Conservation (phyloP, 1,140 invertebrate genomes). For the Nylanderia fulva region DNA sequence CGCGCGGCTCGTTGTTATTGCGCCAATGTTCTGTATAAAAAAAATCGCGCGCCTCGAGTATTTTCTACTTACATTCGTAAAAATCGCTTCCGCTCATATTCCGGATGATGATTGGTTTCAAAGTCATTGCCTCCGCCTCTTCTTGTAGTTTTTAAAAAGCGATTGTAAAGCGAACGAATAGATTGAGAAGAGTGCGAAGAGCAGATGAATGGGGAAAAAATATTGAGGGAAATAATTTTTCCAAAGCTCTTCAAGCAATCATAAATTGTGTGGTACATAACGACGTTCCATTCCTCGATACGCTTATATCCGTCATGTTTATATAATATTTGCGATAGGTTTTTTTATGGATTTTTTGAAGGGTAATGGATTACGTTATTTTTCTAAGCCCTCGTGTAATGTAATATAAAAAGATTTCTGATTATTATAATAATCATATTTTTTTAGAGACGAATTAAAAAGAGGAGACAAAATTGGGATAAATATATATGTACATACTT, state of each 20-base stretch:
- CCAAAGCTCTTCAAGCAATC: background rate
- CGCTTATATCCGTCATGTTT: no score
- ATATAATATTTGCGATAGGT: no score
- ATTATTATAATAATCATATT: no score
- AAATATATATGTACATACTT: no score
- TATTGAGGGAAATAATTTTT: background rate
- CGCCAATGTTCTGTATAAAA: slow-evolving; percentile 22
- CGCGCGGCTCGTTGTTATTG: slow-evolving; percentile 47
- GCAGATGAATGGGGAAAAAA: background rate
- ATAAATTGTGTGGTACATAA: no score
- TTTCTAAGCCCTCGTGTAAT: no score
- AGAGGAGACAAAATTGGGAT: no score
- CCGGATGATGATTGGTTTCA: slow-evolving; percentile 41
- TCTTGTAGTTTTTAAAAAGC: slow-evolving; percentile 2
- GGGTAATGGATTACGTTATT: no score
- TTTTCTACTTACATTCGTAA: slow-evolving; percentile 43
- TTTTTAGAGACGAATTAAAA: no score
- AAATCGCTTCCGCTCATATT: slow-evolving; percentile 22
- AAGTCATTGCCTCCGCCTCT: slow-evolving; percentile 26
- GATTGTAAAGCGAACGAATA: background rate
- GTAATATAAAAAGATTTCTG: no score
- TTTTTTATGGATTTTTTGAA: no score
- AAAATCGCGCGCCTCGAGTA: slow-evolving; percentile 58
- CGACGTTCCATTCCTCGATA: no score
- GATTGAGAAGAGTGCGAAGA: background rate